Evolutionary conservation across 2,888 invertebrate species (phyloP), one percentile per base, ranked within the genome.

Genomic region (Macrophya annulata): DNA sequence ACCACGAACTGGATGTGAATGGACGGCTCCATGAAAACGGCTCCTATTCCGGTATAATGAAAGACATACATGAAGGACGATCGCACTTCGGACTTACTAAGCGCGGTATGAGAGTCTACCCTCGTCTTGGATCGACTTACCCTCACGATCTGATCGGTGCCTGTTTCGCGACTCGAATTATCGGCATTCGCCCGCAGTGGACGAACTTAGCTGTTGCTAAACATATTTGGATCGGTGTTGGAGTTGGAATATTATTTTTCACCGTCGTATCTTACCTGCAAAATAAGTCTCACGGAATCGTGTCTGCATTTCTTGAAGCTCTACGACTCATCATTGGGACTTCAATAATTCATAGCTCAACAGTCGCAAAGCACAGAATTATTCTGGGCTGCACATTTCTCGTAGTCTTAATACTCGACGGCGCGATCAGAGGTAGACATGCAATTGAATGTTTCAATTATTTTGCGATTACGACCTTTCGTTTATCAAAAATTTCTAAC

Each of bases 111-210:
- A 25, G 17, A 15, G 6, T 17, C 5, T 77, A 12, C 21, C 77
- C 77, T 77, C 31, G 31, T 31, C 15, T 51, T 3, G 51, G 9
- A 17, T 31, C 51, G 31, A 77, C 51, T 8, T 77, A 77, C 31
- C 77, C 77, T 4, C 51, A 51, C 8, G 51, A 77, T 17, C 9
- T 9, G 4, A 9, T 0, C 17, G 10, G 1, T 31, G 55, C 0
- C 0, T 77, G 77, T 55, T 31, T 77, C n/a, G 15, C 15, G 17
- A 21, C 77, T 25, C 55, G 55, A 9, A 51, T 55, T 25, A 37
- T 48, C 31, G 84, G 71, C 12, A 17, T 8, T 48, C 45, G 25
- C 10, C 84, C 84, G 17, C 37, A 15, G 31, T 84, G 84, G 84
- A 55, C 55, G 2, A 55, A 55, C 8, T n/a, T 55, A 6, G n/a